Percentiles rank a stretch among this genome's conserved stretches.
Conservation (phyloP, 2,888 invertebrate species). For the Mechanitis mazaeus region DNA sequence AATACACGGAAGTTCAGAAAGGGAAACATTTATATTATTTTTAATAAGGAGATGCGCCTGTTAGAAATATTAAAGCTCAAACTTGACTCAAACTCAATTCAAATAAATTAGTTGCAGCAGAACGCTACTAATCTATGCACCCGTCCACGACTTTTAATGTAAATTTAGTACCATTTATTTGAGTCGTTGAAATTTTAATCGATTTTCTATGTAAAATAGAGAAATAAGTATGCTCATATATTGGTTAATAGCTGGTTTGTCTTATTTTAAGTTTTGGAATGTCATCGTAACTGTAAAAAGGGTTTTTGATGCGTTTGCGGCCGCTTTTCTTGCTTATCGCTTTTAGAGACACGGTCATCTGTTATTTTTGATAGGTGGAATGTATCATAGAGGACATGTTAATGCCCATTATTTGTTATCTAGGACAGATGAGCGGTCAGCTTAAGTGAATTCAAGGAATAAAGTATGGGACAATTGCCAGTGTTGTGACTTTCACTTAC, state of each 20-base stretch:
- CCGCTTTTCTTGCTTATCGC: slow-evolving; percentile 23
- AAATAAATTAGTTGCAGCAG: slow-evolving; percentile 16
- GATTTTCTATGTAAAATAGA: slow-evolving; percentile 32
- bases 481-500: slow-evolving; percentile 14
- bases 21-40: neutral
- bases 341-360: slow-evolving; percentile 22
- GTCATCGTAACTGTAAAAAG: slow-evolving; percentile 30
- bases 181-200: slow-evolving; percentile 30
- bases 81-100: slow-evolving; percentile 10
- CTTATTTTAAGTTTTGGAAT: slow-evolving; percentile 31
- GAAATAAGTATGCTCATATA: slow-evolving; percentile 22
- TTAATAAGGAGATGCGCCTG: neutral
- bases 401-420: slow-evolving; percentile 27
- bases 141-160: slow-evolving; percentile 20
- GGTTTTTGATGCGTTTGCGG: slow-evolving; percentile 27
- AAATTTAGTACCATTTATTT: slow-evolving; percentile 24
- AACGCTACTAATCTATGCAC: slow-evolving; percentile 16
- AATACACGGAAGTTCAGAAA: no score
- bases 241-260: slow-evolving; percentile 30
- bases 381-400: slow-evolving; percentile 22
- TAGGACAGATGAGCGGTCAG: slow-evolving; percentile 14
- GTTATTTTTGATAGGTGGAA: slow-evolving; percentile 30
- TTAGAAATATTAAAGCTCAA: neutral
- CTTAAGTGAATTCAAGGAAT: slow-evolving; percentile 23
- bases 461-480: slow-evolving; percentile 12